Percentiles rank a stretch among this genome's conserved stretches.
These are phyloP conservation scores for Acrocephalus arundinaceus DNA, from an alignment of 2,113 vertebrate species.

Conservation along the genomic window DNA sequence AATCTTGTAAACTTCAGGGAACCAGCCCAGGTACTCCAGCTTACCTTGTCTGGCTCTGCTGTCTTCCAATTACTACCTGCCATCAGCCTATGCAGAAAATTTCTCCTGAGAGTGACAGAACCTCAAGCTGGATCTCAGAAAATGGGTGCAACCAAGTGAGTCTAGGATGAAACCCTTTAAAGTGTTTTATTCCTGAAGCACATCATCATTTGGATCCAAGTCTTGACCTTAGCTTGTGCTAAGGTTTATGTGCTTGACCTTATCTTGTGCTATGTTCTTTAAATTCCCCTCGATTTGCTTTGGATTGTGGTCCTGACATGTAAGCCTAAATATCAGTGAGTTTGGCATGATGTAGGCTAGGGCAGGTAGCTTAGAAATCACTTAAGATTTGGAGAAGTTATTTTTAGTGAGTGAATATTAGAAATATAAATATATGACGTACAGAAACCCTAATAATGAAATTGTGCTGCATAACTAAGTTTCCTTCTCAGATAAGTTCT, in stretches of 20 bases:
- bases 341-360: not conserved
- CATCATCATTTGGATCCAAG: not conserved
- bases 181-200: not conserved
- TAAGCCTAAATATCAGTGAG: not conserved
- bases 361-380: not conserved
- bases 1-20: constrained; percentile 19
- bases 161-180: not conserved
- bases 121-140: not conserved
- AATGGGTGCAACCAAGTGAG: not conserved
- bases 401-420: not conserved
- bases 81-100: not conserved
- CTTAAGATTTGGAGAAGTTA: not conserved
- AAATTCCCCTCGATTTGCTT: not conserved
- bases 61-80: not conserved
- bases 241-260: not conserved
- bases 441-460: constrained; percentile 4
- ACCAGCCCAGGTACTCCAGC: not conserved
- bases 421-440: not conserved
- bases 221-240: not conserved
- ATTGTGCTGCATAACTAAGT: not conserved
- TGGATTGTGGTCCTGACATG: not conserved
- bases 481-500: constrained; percentile 4
- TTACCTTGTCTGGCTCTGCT: not conserved
- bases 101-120: not conserved
- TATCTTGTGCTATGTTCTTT: not conserved